Evolutionary conservation across 2,888 invertebrate species (phyloP).

Genomic region (Tachystola acroxantha): DNA sequence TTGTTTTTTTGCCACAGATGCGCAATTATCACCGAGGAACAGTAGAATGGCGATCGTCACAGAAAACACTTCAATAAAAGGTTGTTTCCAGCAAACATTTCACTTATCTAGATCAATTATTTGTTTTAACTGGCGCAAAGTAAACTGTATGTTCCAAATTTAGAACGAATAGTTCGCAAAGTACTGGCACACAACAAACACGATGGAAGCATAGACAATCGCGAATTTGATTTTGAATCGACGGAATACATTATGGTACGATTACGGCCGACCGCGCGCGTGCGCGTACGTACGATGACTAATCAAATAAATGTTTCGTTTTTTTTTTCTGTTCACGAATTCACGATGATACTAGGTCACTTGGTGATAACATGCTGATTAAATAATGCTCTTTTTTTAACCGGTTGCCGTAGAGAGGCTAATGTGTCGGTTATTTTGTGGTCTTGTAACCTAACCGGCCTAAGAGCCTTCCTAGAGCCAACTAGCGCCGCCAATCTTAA

Average conservation of each 20-base stretch:
- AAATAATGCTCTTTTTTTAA: not conserved
- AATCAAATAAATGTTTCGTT: constrained; percentile 11
- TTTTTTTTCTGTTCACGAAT: constrained; percentile 7
- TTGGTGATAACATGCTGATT: constrained; percentile 2
- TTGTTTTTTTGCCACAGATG: not conserved
- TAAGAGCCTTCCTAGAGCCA: too few species aligned
- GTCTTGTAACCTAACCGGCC: too few species aligned
- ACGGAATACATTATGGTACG: constrained; percentile 25
- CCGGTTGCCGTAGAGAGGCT: too few species aligned
- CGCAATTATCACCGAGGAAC: not conserved
- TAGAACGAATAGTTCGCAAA: not conserved
- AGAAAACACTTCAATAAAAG: constrained; percentile 1
- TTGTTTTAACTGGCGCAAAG: not conserved
- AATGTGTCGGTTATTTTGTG: too few species aligned
- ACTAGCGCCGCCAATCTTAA: too few species aligned
- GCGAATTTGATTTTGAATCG: constrained; percentile 12
- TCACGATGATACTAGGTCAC: constrained; percentile 17
- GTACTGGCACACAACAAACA: not conserved
- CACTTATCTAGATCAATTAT: constrained; percentile 2
- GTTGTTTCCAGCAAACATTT: not conserved
- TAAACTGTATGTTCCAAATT: not conserved
- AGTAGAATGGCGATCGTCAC: not conserved
- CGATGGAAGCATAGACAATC: not conserved
- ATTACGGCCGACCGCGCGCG: constrained; percentile 15
- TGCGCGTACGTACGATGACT: constrained; percentile 23